phyloP scores from a whole-genome alignment of 2,888 invertebrate genomes.

The Cerceris ruficornis region DNA sequence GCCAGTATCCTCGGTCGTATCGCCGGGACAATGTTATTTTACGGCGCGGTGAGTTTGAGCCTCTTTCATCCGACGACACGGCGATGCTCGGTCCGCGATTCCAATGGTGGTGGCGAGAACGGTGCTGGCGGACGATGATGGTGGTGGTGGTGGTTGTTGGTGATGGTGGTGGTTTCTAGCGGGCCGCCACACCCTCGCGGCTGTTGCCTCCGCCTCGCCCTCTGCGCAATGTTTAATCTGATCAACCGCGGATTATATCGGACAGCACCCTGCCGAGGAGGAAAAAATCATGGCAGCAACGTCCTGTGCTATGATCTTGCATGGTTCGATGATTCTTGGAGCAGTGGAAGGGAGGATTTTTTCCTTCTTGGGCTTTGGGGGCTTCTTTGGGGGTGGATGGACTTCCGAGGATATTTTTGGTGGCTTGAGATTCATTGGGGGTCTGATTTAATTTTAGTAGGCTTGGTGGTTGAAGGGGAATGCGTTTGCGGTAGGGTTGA shows the following conservation, averaged over 20 bases:
- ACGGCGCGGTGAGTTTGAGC: conserved; percentile 81
- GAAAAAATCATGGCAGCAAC: conserved; percentile 47
- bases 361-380: background rate
- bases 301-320: conserved; percentile 26
- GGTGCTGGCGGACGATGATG: conserved; percentile 30
- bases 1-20: conserved; percentile 44
- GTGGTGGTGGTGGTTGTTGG: conserved; percentile 40
- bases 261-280: conserved; percentile 67
- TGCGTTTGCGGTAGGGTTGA: too few species aligned
- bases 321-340: background rate
- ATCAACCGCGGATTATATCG: conserved; percentile 81
- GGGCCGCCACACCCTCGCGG: conserved; percentile 60
- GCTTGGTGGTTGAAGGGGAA: too few species aligned
- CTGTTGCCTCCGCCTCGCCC: conserved; percentile 50
- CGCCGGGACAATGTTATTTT: conserved; percentile 80
- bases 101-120: conserved; percentile 57
- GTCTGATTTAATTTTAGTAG: too few species aligned
- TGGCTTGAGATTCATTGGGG: too few species aligned
- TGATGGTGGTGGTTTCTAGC: conserved; percentile 51
- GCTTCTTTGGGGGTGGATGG: background rate
- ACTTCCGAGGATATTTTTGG: too few species aligned
- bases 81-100: conserved; percentile 60
- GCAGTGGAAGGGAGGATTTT: background rate
- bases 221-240: conserved; percentile 80
- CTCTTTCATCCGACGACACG: conserved; percentile 80